Evolutionary conservation across 2,888 invertebrate genomes (phyloP), one percentile per base, ranked within the genome.

Genomic region (Drosophila recens): DNA sequence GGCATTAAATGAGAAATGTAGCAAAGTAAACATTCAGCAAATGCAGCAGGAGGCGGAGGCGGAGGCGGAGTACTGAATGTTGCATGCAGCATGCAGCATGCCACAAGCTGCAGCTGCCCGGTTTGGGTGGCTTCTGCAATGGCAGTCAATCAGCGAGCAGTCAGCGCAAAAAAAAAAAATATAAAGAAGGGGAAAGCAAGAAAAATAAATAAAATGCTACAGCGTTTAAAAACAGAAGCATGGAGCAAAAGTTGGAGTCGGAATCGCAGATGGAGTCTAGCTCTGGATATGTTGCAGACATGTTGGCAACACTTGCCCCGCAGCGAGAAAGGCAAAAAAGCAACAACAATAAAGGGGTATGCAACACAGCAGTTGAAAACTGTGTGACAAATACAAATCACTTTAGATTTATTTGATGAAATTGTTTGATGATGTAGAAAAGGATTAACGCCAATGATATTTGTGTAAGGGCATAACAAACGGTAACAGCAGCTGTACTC

Each of bases 301-400:
- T 79, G 79, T 75, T 79, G 79, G 73, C 69, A 69, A 70, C 71
- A 67, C 67, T 67, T 69, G 65, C 51, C 51, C 57, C 46, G 27
- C 51, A 51, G 68, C 48, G 52, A 11, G 27, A 27, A 9, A n/a
- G 4, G 6, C 4, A 27, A 9, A 38, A 52, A n/a, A 38, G 11
- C 46, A 38, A 51, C 64, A 23, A 56, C 52, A 45, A 56, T 42
- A 59, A 73, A 38, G 20, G 36, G 36, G 51, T 20, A 36, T 51
- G 51, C 66, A 67, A 65, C 72, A 58, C 64, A 83, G 67, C 79
- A 81, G 79, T 79, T 75, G 82, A 72, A 81, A 81, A 75, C 75
- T 81, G 85, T 89, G 89, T 89, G 86, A 89, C 89, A 86, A 89
- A 89, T 84, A 86, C 86, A 86, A 86, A 86, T 89, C 87, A 84